Evolutionary conservation across 2,113 vertebrate species (phyloP).

Genomic region (Camelus bactrianus): DNA sequence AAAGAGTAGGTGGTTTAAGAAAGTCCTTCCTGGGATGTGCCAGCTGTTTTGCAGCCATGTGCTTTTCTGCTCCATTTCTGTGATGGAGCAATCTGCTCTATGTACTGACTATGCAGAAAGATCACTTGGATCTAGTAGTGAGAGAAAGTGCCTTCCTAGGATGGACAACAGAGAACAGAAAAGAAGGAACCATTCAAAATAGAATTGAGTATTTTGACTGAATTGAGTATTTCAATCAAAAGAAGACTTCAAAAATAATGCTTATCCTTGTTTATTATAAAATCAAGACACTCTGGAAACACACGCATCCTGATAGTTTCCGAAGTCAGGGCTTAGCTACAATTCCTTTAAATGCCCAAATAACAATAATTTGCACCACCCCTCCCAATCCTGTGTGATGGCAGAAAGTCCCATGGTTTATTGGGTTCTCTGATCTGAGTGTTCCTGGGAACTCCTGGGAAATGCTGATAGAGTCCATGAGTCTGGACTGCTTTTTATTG

Average conservation of each 20-base stretch:
- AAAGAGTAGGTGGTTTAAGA: background rate
- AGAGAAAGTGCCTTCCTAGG: background rate
- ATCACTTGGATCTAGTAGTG: background rate
- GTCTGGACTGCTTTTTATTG: background rate
- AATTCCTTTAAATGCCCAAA: background rate
- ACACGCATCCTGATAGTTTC: background rate
- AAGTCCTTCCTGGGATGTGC: background rate
- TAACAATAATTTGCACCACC: background rate
- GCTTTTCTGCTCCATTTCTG: constrained; percentile 34
- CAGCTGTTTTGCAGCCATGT: background rate
- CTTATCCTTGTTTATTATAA: constrained; percentile 26
- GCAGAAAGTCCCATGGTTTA: background rate
- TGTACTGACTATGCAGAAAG: background rate
- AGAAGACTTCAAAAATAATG: background rate
- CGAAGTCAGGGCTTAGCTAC: background rate
- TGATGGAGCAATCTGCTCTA: background rate
- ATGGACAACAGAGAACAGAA: background rate
- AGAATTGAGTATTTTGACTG: background rate
- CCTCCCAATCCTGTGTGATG: background rate
- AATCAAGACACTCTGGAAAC: constrained; percentile 45
- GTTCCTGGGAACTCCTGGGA: constrained; percentile 5
- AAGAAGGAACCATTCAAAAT: background rate
- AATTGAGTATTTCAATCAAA: constrained; percentile 30
- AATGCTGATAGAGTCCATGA: background rate
- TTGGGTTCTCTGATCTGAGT: background rate